Evolutionary conservation across 2,888 invertebrate species (phyloP).

Genomic region (Melinaea marsaeus): DNA sequence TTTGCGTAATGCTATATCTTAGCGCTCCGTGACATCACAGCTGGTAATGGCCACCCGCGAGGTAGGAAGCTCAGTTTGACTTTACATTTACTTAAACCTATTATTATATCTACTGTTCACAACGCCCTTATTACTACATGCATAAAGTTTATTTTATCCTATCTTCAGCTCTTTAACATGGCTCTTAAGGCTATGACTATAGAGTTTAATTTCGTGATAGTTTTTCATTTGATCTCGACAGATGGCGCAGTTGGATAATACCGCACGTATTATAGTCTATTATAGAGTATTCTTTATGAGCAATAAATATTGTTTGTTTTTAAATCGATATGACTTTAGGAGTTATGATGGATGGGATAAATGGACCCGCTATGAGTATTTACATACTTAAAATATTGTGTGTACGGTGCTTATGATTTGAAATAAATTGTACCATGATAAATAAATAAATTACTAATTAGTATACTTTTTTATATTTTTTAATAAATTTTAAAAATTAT

Average conservation of each 20-base stretch:
- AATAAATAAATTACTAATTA: too few relatives aligned
- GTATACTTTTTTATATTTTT: too few relatives aligned
- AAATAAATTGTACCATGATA: too few relatives aligned
- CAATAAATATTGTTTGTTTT: constrained; percentile 54
- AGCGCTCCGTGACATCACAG: constrained; percentile 53
- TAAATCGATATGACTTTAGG: constrained; percentile 42
- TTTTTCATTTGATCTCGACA: constrained; percentile 43
- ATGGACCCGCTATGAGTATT: constrained; percentile 16
- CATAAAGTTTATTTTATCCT: constrained; percentile 38
- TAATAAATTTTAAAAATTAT: too few relatives aligned
- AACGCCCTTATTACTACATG: background rate
- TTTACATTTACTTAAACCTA: constrained; percentile 42
- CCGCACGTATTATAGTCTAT: constrained; percentile 41
- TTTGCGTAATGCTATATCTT: constrained; percentile 45
- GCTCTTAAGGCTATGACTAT: background rate
- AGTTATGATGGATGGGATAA: constrained; percentile 29
- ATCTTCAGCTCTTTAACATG: background rate
- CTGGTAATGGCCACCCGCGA: constrained; percentile 70
- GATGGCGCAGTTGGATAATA: constrained; percentile 66
- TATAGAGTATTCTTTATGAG: constrained; percentile 52
- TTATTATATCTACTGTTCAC: constrained; percentile 11
- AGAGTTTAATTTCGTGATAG: background rate
- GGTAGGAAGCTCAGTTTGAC: constrained; percentile 52
- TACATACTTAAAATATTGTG: constrained; percentile 10
- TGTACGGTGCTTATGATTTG: background rate